Percentiles rank a stretch among this genome's conserved stretches.
These are phyloP conservation scores for Phalloptychus januarius DNA, from an alignment of 2,797 vertebrate species.

Conservation along the genomic window DNA sequence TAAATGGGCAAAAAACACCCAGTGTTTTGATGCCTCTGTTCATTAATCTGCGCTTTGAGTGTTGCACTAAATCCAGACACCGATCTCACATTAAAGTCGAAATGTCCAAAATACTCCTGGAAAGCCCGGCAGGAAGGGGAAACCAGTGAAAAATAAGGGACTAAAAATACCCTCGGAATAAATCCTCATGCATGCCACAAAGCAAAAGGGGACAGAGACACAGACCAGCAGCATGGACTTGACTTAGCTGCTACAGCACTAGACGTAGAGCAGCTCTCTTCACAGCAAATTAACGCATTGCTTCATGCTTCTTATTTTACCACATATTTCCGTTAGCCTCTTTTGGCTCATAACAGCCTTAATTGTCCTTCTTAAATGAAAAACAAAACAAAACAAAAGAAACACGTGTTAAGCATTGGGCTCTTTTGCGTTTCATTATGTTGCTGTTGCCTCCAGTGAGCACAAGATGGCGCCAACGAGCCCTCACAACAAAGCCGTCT, in stretches of 20 bases:
- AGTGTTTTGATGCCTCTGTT: constrained; percentile 5
- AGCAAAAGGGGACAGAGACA: constrained; percentile 11
- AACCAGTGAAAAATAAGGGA: background rate
- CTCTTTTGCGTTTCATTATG: background rate
- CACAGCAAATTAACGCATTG: constrained; percentile 30
- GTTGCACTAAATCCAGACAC: constrained; percentile 6
- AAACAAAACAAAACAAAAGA: too few species aligned
- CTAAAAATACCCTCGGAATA: constrained; percentile 14
- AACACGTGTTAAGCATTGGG: background rate
- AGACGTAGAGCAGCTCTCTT: constrained; percentile 28
- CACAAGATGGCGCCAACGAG: constrained; percentile 57
- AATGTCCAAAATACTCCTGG: constrained; percentile 7
- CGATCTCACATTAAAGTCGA: background rate
- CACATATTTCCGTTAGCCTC: background rate
- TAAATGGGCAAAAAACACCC: constrained; percentile 1
- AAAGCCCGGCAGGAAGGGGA: constrained; percentile 7
- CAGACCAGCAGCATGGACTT: constrained; percentile 20
- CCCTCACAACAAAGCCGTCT: constrained; percentile 6
- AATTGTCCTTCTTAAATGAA: background rate
- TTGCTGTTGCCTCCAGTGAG: constrained; percentile 10
- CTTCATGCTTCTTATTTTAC: constrained; percentile 10
- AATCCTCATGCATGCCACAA: constrained; percentile 1
- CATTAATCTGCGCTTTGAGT: background rate
- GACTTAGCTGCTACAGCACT: constrained; percentile 21
- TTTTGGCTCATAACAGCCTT: constrained; percentile 1